These are phyloP conservation scores for Falco concolor DNA, from an alignment of 2,797 vertebrate species.

Conservation along the genomic window DNA sequence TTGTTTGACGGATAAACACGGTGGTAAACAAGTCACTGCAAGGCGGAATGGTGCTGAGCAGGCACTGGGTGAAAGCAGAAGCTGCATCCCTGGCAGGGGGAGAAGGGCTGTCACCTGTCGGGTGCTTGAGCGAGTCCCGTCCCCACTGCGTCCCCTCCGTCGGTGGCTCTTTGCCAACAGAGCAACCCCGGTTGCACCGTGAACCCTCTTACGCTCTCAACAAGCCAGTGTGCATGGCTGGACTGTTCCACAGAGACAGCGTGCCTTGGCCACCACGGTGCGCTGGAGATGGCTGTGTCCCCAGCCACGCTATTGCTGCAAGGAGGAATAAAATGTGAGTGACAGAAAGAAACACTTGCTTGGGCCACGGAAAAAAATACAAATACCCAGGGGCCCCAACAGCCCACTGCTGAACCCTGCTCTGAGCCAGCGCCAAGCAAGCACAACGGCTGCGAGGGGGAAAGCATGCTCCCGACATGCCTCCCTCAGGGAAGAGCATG, in stretches of 20 bases:
- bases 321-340: rapidly evolving
- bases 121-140: neutral
- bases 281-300: rapidly evolving
- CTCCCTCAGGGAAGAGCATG: neutral
- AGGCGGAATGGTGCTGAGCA: rapidly evolving
- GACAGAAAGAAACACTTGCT: neutral
- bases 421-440: neutral
- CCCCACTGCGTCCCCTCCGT: neutral
- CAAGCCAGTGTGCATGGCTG: rapidly evolving
- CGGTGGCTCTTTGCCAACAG: no score
- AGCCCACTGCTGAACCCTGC: neutral
- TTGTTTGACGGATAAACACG: neutral
- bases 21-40: neutral
- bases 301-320: rapidly evolving
- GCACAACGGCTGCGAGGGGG: neutral
- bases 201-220: no score
- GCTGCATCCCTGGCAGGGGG: rapidly evolving
- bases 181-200: neutral
- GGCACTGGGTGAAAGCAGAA: neutral
- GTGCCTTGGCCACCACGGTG: rapidly evolving
- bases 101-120: neutral
- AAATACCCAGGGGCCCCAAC: neutral
- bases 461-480: rapidly evolving
- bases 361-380: neutral
- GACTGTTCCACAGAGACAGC: neutral